A percentile compares a stretch with the other conserved stretches of the same genome.
These are phyloP conservation scores for Temnothorax ravouxi DNA, from an alignment of 2,888 invertebrate genomes.

Conservation along the genomic window DNA sequence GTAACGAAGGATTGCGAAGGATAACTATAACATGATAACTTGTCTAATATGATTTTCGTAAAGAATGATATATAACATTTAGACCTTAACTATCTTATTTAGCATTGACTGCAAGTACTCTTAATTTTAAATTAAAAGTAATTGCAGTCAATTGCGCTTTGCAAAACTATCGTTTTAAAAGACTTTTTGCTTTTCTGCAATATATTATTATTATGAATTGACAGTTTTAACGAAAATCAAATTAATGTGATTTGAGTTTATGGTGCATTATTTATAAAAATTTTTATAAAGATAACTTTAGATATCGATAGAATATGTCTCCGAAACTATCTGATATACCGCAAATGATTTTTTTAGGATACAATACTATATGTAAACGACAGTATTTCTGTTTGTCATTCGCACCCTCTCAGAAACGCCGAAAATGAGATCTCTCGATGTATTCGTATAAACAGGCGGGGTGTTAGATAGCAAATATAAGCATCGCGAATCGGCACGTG, in stretches of 20 bases:
- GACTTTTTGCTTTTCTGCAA: background rate
- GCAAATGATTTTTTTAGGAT: background rate
- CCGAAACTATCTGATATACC: background rate
- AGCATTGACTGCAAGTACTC: background rate
- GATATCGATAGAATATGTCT: background rate
- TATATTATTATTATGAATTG: background rate
- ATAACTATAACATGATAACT: background rate
- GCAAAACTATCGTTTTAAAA: background rate
- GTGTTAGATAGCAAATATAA: conserved; percentile 12
- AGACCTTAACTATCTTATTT: background rate
- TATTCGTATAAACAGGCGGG: conserved; percentile 16
- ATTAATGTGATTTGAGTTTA: background rate
- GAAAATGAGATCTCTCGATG: conserved; percentile 21
- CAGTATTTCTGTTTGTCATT: background rate
- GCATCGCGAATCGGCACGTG: conserved; percentile 44
- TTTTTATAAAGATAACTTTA: background rate
- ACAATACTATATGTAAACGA: background rate
- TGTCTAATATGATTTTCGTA: background rate
- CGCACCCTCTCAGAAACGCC: conserved; percentile 3
- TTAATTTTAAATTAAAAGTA: no score
- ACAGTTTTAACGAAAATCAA: background rate
- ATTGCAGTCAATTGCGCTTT: background rate
- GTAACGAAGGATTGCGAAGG: background rate
- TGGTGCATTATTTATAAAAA: background rate
- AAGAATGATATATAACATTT: no score